Percentiles rank a stretch among this genome's conserved stretches.
Evolutionary conservation across 2,888 invertebrate species (phyloP).

Genomic region (Chloroclysta siterata): DNA sequence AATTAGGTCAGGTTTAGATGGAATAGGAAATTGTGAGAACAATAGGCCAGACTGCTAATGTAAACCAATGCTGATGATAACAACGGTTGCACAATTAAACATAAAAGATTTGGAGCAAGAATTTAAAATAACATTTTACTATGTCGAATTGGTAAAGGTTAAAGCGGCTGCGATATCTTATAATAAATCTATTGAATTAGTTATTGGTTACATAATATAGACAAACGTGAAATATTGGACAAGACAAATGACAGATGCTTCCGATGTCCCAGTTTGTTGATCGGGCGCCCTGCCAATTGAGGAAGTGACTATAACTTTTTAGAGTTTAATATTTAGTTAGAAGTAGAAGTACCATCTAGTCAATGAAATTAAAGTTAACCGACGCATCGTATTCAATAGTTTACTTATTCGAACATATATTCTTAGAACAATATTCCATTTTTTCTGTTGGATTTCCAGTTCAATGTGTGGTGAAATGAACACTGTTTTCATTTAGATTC

Average conservation of each 20-base stretch:
- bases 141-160: slow-evolving; percentile 31
- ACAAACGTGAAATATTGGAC: slow-evolving; percentile 27
- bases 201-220: slow-evolving; percentile 39
- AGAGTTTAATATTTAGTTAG: too few species aligned
- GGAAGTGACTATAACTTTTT: slow-evolving; percentile 36
- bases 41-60: slow-evolving; percentile 34
- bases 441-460: slow-evolving; percentile 6
- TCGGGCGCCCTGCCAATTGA: slow-evolving; percentile 40
- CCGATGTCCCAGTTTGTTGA: slow-evolving; percentile 44
- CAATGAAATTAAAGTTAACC: too few species aligned
- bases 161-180: slow-evolving; percentile 13
- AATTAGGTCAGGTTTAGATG: slow-evolving; percentile 44
- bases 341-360: too few species aligned
- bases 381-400: too few species aligned
- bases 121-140: slow-evolving; percentile 23
- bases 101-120: slow-evolving; percentile 26
- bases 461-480: slow-evolving; percentile 47
- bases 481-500: slow-evolving; percentile 57
- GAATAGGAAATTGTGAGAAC: slow-evolving; percentile 42
- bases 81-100: slow-evolving; percentile 11
- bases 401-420: too few species aligned
- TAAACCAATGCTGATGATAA: slow-evolving; percentile 31
- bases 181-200: slow-evolving; percentile 26
- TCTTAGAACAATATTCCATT: background rate
- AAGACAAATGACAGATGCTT: slow-evolving; percentile 53